Percentiles rank a stretch among this genome's conserved stretches.
Evolutionary conservation across 2,888 invertebrate genomes (phyloP).

Genomic region (Andricus curvator): DNA sequence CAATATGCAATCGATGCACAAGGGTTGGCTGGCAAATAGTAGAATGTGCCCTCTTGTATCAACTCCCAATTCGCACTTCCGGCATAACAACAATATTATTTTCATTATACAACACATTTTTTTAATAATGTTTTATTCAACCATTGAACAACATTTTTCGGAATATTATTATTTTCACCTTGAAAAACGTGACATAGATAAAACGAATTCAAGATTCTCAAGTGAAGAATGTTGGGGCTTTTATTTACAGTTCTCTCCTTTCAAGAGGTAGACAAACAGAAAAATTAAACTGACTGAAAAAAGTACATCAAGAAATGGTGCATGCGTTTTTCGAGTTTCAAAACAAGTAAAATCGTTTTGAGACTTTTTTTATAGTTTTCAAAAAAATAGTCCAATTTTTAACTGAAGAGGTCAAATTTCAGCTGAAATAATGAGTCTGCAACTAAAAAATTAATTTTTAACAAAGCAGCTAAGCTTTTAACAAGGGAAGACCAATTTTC

Average conservation of each 20-base stretch:
- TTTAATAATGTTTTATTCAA: not conserved
- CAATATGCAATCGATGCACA: not conserved
- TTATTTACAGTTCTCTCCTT: not conserved
- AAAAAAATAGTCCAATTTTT: no score
- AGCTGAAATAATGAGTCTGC: no score
- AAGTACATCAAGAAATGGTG: not conserved
- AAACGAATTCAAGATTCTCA: not conserved
- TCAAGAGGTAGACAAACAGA: not conserved
- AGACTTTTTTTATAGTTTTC: not conserved
- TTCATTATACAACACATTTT: not conserved
- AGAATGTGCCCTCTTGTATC: not conserved
- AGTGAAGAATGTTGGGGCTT: not conserved
- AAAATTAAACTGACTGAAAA: slow-evolving; percentile 7
- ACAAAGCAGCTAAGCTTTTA: no score
- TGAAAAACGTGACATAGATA: not conserved
- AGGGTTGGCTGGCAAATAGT: not conserved
- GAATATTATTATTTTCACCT: not conserved
- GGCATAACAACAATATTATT: no score
- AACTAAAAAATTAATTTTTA: no score
- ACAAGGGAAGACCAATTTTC: no score
- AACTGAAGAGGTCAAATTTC: no score
- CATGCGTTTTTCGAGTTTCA: not conserved
- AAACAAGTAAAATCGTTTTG: slow-evolving; percentile 8
- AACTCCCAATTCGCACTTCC: no score
- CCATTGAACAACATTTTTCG: not conserved